Conservation (phyloP, 2,113 vertebrate genomes). For the Mellivora capensis region DNA sequence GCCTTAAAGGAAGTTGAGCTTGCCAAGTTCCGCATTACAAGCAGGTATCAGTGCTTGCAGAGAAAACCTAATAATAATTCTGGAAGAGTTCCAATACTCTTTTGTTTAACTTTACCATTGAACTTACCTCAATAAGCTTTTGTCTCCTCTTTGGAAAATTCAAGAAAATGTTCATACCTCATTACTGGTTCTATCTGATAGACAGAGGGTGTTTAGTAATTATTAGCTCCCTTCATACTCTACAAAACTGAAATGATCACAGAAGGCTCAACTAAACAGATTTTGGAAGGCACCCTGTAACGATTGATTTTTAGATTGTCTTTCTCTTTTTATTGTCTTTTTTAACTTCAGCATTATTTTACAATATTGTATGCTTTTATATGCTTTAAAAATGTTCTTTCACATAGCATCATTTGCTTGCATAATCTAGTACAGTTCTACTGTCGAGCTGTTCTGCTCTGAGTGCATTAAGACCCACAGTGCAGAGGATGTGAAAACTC, state of each 20-base stretch:
- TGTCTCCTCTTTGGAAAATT: conserved; percentile 10
- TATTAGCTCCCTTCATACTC: neutral
- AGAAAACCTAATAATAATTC: conserved; percentile 7
- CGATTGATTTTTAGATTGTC: neutral
- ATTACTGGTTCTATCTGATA: neutral
- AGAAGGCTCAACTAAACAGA: neutral
- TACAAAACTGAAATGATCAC: neutral
- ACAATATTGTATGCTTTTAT: neutral
- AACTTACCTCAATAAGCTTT: conserved; percentile 28
- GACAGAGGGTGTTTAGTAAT: neutral
- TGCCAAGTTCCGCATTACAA: neutral
- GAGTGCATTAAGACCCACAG: neutral
- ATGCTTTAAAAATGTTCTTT: neutral
- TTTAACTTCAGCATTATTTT: neutral
- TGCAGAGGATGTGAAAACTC: neutral
- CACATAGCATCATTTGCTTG: neutral
- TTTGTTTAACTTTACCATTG: conserved; percentile 30
- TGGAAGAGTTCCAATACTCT: conserved; percentile 3
- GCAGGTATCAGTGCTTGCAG: neutral
- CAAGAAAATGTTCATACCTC: neutral
- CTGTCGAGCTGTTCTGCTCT: neutral
- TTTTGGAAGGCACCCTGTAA: neutral
- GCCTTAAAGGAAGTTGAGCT: neutral
- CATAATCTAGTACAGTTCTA: neutral
- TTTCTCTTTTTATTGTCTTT: neutral